A percentile compares a stretch with the other conserved stretches of the same genome.
Conservation (phyloP, 2,113 vertebrate genomes). For the Calcarius ornatus region DNA sequence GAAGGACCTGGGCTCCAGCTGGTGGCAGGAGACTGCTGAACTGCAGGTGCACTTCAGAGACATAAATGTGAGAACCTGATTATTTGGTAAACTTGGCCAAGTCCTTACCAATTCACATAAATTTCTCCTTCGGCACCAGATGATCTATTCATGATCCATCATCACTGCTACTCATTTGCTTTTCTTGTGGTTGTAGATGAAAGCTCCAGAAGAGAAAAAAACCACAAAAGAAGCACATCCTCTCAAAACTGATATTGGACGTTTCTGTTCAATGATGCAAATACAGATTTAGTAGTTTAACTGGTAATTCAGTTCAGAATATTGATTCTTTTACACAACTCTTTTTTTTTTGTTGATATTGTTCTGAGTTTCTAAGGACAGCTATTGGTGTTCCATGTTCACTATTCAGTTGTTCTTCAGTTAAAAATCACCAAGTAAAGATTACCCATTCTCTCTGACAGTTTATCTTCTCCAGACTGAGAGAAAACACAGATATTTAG, state of each 20-base stretch:
- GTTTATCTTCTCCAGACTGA: neutral
- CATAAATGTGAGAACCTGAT: rapidly evolving
- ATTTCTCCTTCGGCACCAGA: neutral
- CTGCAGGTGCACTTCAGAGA: neutral
- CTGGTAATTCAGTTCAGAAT: neutral
- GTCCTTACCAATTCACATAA: neutral
- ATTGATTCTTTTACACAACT: neutral
- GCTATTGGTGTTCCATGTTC: neutral
- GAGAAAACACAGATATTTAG: neutral
- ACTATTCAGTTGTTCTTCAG: neutral
- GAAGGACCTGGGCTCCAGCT: neutral
- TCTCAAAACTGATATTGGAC: neutral
- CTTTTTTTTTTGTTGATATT: neutral
- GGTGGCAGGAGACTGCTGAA: neutral
- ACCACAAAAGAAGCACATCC: neutral
- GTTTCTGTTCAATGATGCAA: neutral
- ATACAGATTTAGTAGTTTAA: neutral
- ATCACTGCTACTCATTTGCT: neutral
- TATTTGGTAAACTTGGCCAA: neutral
- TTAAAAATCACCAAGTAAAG: neutral
- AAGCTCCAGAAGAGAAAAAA: neutral
- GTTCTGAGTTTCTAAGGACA: neutral
- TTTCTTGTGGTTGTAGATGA: neutral
- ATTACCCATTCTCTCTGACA: neutral
- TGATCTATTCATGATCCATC: neutral